Percentiles rank a stretch among this genome's conserved stretches.
phyloP scores from a whole-genome alignment of 1,140 invertebrate species.

The Neodiprion fabricii region DNA sequence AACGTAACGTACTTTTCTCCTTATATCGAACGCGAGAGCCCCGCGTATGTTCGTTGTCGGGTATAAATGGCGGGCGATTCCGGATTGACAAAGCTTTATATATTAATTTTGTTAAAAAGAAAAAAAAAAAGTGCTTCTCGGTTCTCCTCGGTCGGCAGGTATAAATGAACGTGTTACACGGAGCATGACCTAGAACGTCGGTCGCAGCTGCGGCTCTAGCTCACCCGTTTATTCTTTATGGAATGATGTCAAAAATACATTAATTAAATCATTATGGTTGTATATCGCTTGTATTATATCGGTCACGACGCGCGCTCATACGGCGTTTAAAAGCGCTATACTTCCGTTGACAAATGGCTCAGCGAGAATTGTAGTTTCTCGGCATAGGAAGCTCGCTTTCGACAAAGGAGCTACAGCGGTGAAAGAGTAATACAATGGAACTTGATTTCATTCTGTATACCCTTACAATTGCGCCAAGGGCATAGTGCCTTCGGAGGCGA shows the following conservation, averaged over 20 bases:
- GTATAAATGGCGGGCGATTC: neutral
- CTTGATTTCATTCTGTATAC: too few relatives aligned
- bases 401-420: too few relatives aligned
- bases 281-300: neutral
- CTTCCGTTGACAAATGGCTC: neutral
- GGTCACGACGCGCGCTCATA: neutral
- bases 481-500: too few relatives aligned
- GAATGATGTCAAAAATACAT: neutral
- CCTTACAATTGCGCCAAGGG: too few relatives aligned
- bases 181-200: slow-evolving; percentile 1
- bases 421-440: too few relatives aligned
- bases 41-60: neutral
- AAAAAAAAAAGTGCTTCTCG: neutral
- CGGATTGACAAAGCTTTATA: slow-evolving; percentile 3
- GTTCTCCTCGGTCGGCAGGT: neutral
- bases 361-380: neutral
- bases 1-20: neutral
- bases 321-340: neutral
- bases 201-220: neutral
- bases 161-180: neutral
- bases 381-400: too few relatives aligned
- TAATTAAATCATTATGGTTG: slow-evolving; percentile 6
- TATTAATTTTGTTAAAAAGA: neutral
- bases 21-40: too few relatives aligned
- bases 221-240: neutral